Evolutionary conservation across 1,140 invertebrate genomes (phyloP), one percentile per base, ranked within the genome.

Genomic region (Trachelipus rathkii): DNA sequence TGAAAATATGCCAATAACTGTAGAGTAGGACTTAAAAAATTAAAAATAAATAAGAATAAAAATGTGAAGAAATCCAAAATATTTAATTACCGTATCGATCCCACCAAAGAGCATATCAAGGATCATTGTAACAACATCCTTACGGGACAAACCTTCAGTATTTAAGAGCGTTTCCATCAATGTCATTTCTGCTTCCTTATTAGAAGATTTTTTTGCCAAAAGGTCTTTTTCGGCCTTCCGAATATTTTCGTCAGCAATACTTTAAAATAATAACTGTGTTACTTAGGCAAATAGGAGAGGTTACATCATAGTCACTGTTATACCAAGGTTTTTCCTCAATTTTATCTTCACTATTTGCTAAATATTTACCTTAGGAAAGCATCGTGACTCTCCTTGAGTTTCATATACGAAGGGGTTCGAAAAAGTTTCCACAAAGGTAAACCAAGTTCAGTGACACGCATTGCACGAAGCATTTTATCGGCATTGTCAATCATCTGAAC

Each of bases 21-120:
- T 11, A 15, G n/a, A 68, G n/a, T 23, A 0, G 66, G 0, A 1
- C 6, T 8, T 67, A 67, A 13, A 67, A 67, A 67, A 13, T 33
- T 60, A 8, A 53, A 24, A 10, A 53, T 43, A 66, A 23, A 15
- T 3, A 9, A 24, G 11, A 4, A 33, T 21, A 8, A n/a, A 10
- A n/a, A 68, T 10, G 0, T 10, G 8, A 69, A 19, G 19, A 43
- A 10, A 68, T 15, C 10, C 23, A 19, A 5, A 50, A 0, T 4
- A 11, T 10, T 6, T 50, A 76, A 72, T 44, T 46, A 81, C 79
- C 68, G 78, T 79, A 45, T 79, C 78, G 11, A 79, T 79, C 8
- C 78, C 78, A 44, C 72, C 76, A 0, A 67, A 71, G 10, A 79
- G 46, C 75, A 79, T 66, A 45, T 79, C 78, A 7, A 79, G 13